A percentile compares a stretch with the other conserved stretches of the same genome.
Conservation (phyloP, 2,888 invertebrate species). For the Brachypalpus laphriformis region DNA sequence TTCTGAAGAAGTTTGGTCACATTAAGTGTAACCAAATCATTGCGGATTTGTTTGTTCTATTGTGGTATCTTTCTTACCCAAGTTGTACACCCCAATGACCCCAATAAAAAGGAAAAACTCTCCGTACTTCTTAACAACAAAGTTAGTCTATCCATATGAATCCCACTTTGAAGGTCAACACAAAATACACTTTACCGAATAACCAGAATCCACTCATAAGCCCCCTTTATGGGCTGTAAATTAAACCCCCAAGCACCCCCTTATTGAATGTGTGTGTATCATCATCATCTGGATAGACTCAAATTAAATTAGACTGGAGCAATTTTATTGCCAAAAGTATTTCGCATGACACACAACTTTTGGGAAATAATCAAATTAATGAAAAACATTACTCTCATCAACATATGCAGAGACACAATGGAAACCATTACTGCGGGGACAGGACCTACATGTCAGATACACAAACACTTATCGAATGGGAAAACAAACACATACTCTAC, state of each 20-base stretch:
- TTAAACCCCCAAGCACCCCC: constrained; percentile 7
- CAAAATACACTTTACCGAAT: constrained; percentile 2
- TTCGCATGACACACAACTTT: constrained; percentile 8
- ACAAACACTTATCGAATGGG: constrained; percentile 27
- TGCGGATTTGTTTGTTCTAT: neutral
- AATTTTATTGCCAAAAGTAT: neutral
- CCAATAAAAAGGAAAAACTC: neutral
- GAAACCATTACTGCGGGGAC: neutral
- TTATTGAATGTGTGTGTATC: constrained; percentile 12
- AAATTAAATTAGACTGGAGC: constrained; percentile 22
- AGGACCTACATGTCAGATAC: constrained; percentile 21
- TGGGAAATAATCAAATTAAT: constrained; percentile 60
- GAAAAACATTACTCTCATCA: constrained; percentile 62
- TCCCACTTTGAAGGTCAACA: neutral
- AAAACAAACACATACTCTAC: neutral
- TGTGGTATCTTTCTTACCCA: neutral
- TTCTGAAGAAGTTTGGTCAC: neutral
- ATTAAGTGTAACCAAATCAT: neutral
- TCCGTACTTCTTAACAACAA: neutral
- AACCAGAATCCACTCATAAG: neutral
- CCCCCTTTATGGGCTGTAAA: constrained; percentile 26
- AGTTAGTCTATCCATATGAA: neutral
- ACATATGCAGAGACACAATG: constrained; percentile 6
- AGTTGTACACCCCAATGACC: neutral
- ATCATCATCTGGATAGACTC: constrained; percentile 34